phyloP scores from a whole-genome alignment of 1,140 invertebrate genomes.

The Patella vulgata region DNA sequence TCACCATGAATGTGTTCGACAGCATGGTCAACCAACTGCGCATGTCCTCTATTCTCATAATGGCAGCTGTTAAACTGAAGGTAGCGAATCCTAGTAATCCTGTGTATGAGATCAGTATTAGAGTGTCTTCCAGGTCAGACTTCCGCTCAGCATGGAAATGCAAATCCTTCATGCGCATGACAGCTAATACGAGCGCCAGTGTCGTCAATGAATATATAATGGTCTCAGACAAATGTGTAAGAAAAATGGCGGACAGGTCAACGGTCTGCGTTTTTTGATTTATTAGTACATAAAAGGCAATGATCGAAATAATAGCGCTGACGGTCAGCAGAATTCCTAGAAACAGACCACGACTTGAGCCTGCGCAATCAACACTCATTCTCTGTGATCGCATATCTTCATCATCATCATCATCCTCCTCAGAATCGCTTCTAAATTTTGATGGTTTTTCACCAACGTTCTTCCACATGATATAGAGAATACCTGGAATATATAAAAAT shows the following conservation, averaged over 20 bases:
- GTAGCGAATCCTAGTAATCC: constrained; percentile 92
- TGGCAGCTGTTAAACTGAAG: constrained; percentile 88
- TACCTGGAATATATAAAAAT: constrained; percentile 71
- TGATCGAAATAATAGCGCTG: constrained; percentile 91
- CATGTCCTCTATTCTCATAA: constrained; percentile 68
- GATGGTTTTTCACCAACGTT: constrained; percentile 39
- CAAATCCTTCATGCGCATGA: constrained; percentile 81
- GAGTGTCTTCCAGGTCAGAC: constrained; percentile 87
- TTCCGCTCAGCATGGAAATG: constrained; percentile 87
- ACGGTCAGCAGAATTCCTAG: constrained; percentile 86
- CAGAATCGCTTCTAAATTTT: constrained; percentile 4
- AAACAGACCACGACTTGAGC: constrained; percentile 88
- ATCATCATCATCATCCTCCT: constrained; percentile 20
- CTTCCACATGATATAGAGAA: constrained; percentile 92
- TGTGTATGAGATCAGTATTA: constrained; percentile 89
- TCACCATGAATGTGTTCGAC: constrained; percentile 72
- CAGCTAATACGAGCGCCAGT: constrained; percentile 38
- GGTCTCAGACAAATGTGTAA: constrained; percentile 45
- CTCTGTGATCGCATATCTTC: constrained; percentile 15
- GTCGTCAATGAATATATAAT: constrained; percentile 42
- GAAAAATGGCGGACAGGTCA: constrained; percentile 32
- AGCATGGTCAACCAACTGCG: constrained; percentile 37
- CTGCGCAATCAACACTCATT: constrained; percentile 73
- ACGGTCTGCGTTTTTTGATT: neutral
- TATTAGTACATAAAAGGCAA: constrained; percentile 85